A percentile compares a stretch with the other conserved stretches of the same genome.
These are phyloP conservation scores for Myotis yumanensis DNA, from an alignment of 2,113 vertebrate species.

Conservation along the genomic window DNA sequence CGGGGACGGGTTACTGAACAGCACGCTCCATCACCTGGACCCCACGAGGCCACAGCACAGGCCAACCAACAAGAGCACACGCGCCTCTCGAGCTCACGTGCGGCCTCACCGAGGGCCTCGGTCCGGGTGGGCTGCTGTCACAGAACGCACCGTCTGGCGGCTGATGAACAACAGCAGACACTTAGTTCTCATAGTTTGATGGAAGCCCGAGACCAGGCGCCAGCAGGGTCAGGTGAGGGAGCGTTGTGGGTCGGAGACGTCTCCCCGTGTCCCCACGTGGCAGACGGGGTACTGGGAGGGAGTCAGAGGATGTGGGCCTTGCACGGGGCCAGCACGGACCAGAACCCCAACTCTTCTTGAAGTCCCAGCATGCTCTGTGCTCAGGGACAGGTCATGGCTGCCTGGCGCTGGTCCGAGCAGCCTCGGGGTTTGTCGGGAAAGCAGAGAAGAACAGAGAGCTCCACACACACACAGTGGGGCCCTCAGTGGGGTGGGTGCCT, in stretches of 20 bases:
- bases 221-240: background rate
- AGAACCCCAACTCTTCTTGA: fast-evolving
- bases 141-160: background rate
- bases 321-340: background rate
- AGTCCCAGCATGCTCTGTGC: background rate
- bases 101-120: background rate
- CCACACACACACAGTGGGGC: background rate
- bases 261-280: fast-evolving
- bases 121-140: background rate
- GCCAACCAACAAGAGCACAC: background rate
- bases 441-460: background rate
- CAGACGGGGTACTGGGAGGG: background rate
- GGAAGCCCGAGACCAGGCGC: background rate
- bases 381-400: background rate
- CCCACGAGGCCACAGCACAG: background rate
- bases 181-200: background rate
- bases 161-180: too few species aligned
- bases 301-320: fast-evolving
- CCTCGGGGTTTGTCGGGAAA: background rate
- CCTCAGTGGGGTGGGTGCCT: fast-evolving
- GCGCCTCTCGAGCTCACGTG: background rate
- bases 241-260: too few species aligned
- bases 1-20: background rate
- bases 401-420: background rate
- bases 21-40: background rate